These are phyloP conservation scores for Myotis myotis DNA, from an alignment of 2,797 vertebrate genomes.

Conservation along the genomic window DNA sequence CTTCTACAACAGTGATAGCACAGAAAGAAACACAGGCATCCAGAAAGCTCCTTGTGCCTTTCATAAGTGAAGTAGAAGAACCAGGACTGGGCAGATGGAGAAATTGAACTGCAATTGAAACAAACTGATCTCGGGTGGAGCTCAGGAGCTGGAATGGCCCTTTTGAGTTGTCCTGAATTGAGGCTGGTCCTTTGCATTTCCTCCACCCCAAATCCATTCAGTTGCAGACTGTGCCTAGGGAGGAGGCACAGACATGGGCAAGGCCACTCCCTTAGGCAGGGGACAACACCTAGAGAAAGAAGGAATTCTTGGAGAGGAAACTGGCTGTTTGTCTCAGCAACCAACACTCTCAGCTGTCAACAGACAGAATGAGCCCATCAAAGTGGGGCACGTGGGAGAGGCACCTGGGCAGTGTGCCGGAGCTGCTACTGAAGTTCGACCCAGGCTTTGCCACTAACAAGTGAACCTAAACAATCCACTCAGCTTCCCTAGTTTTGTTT, in stretches of 20 bases:
- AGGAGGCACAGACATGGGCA: neutral
- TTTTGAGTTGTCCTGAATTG: neutral
- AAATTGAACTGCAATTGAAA: neutral
- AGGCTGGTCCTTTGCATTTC: neutral
- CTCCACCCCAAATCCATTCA: neutral
- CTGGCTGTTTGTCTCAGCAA: neutral
- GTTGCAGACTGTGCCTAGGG: neutral
- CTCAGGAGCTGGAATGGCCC: neutral
- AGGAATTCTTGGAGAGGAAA: conserved; percentile 59
- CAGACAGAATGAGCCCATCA: neutral
- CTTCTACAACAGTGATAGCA: neutral
- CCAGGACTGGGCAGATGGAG: neutral
- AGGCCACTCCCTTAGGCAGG: conserved; percentile 36
- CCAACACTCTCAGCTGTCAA: neutral
- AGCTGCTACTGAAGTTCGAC: neutral
- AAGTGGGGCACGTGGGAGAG: neutral
- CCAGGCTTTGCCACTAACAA: neutral
- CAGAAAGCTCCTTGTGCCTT: neutral
- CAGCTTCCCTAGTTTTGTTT: neutral
- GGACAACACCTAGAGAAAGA: conserved; percentile 40
- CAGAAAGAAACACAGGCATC: neutral
- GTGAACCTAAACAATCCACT: neutral
- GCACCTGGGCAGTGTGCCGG: neutral
- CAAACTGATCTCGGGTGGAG: neutral
- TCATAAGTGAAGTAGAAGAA: neutral